Percentiles rank a stretch among this genome's conserved stretches.
These are phyloP conservation scores for Drosophila suboccidentalis DNA, from an alignment of 2,888 invertebrate genomes.

Conservation along the genomic window DNA sequence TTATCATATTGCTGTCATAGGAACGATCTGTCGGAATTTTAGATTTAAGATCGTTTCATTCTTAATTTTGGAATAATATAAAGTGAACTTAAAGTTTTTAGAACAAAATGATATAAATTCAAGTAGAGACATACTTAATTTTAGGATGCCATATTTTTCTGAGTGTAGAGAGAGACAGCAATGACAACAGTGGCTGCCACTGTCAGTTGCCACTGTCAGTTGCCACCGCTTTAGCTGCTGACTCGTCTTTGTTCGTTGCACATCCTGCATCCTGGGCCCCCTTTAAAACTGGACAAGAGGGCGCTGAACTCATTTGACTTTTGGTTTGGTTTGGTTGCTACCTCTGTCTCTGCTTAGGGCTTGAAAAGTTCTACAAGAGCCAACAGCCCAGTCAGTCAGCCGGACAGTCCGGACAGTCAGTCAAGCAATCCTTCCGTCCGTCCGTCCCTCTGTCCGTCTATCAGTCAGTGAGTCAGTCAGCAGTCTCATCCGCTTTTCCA, in stretches of 20 bases:
- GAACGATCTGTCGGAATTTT: no score
- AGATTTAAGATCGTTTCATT: no score
- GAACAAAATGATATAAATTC: no score
- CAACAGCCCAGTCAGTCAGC: conserved; percentile 10
- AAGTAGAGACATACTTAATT: no score
- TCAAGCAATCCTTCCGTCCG: conserved; percentile 25
- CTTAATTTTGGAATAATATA: no score
- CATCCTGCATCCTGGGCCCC: conserved; percentile 5
- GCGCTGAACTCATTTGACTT: conserved; percentile 77
- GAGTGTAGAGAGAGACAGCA: conserved; percentile 5
- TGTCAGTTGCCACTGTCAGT: conserved; percentile 4
- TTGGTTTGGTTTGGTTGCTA: conserved; percentile 58
- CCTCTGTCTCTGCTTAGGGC: conserved; percentile 57
- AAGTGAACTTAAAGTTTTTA: no score
- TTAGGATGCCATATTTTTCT: no score
- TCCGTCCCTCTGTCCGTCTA: conserved; percentile 19
- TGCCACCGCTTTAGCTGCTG: conserved; percentile 19
- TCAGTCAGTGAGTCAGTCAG: conserved; percentile 25
- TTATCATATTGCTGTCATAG: no score
- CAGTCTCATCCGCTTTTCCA: conserved; percentile 48
- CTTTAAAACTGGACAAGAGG: conserved; percentile 4
- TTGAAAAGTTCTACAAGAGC: conserved; percentile 66
- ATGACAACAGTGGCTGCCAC: conserved; percentile 4
- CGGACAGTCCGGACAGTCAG: conserved; percentile 42
- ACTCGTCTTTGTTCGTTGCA: conserved; percentile 26